Evolutionary conservation across 2,113 vertebrate species (phyloP).

Genomic region (Nymphicus hollandicus): DNA sequence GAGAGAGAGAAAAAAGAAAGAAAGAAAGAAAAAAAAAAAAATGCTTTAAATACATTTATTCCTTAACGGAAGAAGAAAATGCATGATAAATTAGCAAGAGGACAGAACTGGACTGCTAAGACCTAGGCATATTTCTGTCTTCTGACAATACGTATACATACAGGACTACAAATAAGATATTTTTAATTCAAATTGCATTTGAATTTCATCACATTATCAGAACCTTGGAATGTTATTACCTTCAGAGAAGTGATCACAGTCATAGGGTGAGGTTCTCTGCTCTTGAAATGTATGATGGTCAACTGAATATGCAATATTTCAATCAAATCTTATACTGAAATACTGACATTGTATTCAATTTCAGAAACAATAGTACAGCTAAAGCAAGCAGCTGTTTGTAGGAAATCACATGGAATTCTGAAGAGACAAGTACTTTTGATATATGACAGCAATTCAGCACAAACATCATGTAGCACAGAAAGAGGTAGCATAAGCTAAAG

Average conservation of each 20-base stretch:
- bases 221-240: not conserved
- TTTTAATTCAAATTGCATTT: not conserved
- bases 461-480: not conserved
- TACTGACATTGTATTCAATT: conserved; percentile 38
- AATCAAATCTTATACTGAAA: not conserved
- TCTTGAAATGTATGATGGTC: conserved; percentile 17
- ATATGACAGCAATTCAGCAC: conserved; percentile 17
- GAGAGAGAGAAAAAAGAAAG: not conserved
- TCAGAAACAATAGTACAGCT: conserved; percentile 55
- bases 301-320: conserved; percentile 19
- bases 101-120: not conserved
- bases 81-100: not conserved
- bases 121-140: not conserved
- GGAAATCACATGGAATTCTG: conserved; percentile 54
- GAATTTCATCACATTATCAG: conserved; percentile 7
- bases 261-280: not conserved
- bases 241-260: not conserved
- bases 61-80: not conserved
- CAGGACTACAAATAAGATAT: not conserved
- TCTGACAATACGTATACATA: not conserved
- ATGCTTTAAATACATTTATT: not conserved
- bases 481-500: not conserved
- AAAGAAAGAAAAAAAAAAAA: not conserved
- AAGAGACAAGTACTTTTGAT: conserved; percentile 56
- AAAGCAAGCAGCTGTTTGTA: conserved; percentile 58